Conservation (phyloP, 1,140 invertebrate species). For the Drosophila bocki region DNA sequence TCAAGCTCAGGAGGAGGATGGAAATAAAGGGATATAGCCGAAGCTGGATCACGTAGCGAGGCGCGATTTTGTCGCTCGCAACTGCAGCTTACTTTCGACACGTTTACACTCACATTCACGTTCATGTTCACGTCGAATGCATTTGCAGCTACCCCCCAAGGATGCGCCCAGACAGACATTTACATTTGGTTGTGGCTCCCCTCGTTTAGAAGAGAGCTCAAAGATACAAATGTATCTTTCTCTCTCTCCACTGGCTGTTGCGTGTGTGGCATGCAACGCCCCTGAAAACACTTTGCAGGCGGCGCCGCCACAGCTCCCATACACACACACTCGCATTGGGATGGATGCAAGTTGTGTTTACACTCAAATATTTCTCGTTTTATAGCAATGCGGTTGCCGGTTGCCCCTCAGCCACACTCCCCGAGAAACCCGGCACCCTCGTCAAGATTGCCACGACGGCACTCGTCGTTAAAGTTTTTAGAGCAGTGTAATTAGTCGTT, state of each 20-base stretch:
- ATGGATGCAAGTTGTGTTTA: slow-evolving; percentile 57
- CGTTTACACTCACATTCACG: slow-evolving; percentile 53
- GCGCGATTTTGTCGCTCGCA: slow-evolving; percentile 73
- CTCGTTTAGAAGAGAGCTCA: slow-evolving; percentile 25
- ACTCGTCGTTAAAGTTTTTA: slow-evolving; percentile 71
- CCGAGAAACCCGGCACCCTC: slow-evolving; percentile 6
- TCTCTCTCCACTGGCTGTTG: slow-evolving; percentile 14
- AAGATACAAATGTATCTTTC: slow-evolving; percentile 62
- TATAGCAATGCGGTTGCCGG: slow-evolving; percentile 68
- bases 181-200: slow-evolving; percentile 45
- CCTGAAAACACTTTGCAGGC: slow-evolving; percentile 73
- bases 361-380: slow-evolving; percentile 69
- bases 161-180: slow-evolving; percentile 48
- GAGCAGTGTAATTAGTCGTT: slow-evolving; percentile 76
- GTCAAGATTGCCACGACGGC: slow-evolving; percentile 55
- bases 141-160: slow-evolving; percentile 50
- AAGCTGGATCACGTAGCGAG: slow-evolving; percentile 58
- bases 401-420: background rate
- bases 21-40: slow-evolving; percentile 4
- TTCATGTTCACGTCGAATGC: slow-evolving; percentile 58
- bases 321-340: background rate
- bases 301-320: slow-evolving; percentile 16
- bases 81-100: slow-evolving; percentile 64
- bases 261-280: slow-evolving; percentile 73
- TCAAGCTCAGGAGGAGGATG: background rate